phyloP scores from a whole-genome alignment of 2,113 vertebrate genomes.

The Mus pahari region DNA sequence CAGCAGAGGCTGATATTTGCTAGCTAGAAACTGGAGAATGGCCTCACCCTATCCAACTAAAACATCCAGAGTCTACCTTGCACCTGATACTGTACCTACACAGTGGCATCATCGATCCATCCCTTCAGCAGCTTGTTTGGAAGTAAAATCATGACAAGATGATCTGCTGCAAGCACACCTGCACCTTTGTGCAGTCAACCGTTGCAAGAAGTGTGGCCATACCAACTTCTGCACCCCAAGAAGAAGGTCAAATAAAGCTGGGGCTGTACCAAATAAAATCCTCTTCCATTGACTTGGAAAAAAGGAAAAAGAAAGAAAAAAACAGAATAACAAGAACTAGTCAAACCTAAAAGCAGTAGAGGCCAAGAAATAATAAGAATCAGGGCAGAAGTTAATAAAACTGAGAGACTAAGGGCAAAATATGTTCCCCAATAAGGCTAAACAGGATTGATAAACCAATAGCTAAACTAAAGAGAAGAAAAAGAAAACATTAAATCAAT shows the following conservation, averaged over 20 bases:
- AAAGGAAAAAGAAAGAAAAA: no score
- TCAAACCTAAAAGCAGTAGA: background rate
- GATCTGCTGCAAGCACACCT: background rate
- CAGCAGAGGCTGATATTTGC: slow-evolving; percentile 98
- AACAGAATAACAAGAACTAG: background rate
- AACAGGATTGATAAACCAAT: background rate
- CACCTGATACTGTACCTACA: background rate
- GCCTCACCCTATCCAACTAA: slow-evolving; percentile 96
- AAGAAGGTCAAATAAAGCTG: no score
- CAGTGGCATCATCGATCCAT: background rate
- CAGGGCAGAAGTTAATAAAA: background rate
- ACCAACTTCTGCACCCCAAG: no score
- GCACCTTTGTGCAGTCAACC: background rate
- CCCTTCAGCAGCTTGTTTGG: background rate
- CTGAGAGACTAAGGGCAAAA: background rate
- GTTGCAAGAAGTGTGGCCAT: no score
- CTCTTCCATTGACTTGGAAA: no score
- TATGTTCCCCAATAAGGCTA: background rate
- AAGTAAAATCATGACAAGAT: background rate
- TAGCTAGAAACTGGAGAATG: slow-evolving; percentile 97
- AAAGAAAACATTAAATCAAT: background rate
- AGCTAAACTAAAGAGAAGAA: background rate
- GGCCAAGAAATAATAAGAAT: background rate
- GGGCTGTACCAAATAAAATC: no score
- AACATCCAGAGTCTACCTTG: slow-evolving; percentile 91